Evolutionary conservation across 2,888 invertebrate species (phyloP).

Genomic region (Blastobasis adustella): DNA sequence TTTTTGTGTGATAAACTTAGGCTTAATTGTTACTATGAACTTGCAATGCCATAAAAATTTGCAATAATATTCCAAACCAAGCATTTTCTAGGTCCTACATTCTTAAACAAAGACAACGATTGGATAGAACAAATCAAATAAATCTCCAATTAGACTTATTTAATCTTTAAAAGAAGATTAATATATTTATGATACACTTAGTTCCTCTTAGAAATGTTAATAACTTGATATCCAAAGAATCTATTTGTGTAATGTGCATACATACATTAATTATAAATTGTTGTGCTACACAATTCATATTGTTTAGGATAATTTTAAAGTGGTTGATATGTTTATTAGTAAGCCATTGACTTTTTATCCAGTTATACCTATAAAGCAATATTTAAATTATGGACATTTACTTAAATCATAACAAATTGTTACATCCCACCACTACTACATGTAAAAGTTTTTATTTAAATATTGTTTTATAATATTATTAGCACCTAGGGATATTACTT

Average conservation of each 20-base stretch:
- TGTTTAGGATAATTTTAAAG: constrained; percentile 47
- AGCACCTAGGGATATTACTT: constrained; percentile 54
- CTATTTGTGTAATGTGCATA: constrained; percentile 40
- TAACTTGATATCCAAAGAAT: constrained; percentile 72
- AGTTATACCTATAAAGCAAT: constrained; percentile 55
- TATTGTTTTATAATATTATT: constrained; percentile 64
- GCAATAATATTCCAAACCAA: constrained; percentile 54
- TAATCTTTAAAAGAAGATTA: constrained; percentile 22
- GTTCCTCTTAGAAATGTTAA: constrained; percentile 72
- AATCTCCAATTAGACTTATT: constrained; percentile 18
- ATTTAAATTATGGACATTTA: constrained; percentile 59
- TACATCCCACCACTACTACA: constrained; percentile 52
- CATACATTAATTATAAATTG: constrained; percentile 60
- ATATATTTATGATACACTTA: constrained; percentile 50
- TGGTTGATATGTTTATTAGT: constrained; percentile 21
- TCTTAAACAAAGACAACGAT: constrained; percentile 28
- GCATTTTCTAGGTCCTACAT: constrained; percentile 57
- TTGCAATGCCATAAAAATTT: constrained; percentile 62
- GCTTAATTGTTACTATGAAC: constrained; percentile 52
- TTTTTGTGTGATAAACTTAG: constrained; percentile 63
- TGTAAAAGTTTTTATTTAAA: constrained; percentile 62
- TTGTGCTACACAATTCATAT: constrained; percentile 49
- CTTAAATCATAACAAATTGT: constrained; percentile 49
- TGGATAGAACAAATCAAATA: constrained; percentile 27
- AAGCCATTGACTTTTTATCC: constrained; percentile 41